Conservation (phyloP, 2,888 invertebrate species). For the Pecten maximus region DNA sequence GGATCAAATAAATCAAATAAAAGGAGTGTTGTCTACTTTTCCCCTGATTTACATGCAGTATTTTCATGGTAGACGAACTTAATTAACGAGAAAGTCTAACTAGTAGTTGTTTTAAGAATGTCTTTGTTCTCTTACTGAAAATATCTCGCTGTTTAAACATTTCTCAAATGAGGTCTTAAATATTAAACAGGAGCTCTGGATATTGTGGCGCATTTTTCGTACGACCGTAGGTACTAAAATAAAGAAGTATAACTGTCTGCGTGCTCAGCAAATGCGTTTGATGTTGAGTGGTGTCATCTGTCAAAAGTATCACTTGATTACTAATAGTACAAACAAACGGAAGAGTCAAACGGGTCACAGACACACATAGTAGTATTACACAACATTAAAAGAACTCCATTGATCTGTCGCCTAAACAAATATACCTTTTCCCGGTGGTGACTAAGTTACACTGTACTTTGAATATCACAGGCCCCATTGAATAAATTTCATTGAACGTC, state of each 20-base stretch:
- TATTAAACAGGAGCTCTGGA: no score
- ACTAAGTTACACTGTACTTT: not conserved
- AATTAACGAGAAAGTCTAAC: no score
- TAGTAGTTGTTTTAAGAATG: no score
- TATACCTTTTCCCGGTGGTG: not conserved
- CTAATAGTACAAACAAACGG: not conserved
- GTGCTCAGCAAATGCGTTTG: not conserved
- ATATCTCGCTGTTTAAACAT: no score
- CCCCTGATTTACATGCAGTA: no score
- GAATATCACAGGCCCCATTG: not conserved
- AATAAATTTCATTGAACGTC: not conserved
- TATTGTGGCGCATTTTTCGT: no score
- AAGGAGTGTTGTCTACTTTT: no score
- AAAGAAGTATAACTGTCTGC: not conserved
- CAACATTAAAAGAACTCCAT: not conserved
- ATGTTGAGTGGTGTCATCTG: not conserved
- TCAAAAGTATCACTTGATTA: not conserved
- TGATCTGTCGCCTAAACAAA: not conserved
- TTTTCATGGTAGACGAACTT: no score
- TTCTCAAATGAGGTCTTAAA: no score
- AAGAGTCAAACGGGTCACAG: not conserved
- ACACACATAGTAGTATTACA: not conserved
- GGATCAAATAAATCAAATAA: no score
- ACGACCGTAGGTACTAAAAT: no score
- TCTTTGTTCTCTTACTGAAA: no score